Percentiles rank a stretch among this genome's conserved stretches.
These are phyloP conservation scores for Drosophila kepulauana DNA, from an alignment of 1,140 invertebrate genomes.

Conservation along the genomic window DNA sequence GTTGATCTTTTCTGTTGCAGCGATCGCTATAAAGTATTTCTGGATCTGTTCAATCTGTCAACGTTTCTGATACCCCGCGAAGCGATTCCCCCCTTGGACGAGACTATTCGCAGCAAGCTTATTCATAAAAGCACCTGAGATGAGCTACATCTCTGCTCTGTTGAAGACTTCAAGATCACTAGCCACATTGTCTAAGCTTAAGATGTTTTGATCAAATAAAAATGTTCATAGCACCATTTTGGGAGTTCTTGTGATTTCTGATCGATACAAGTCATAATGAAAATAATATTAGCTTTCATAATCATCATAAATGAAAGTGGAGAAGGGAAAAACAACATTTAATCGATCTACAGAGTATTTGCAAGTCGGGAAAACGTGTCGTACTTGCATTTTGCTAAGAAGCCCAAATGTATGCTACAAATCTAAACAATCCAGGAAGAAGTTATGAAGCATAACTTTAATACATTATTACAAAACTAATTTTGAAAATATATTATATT, in stretches of 20 bases:
- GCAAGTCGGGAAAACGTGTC: no score
- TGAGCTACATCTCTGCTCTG: not conserved
- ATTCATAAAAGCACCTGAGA: slow-evolving; percentile 60
- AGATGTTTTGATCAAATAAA: slow-evolving; percentile 1
- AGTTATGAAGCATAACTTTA: no score
- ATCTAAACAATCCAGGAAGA: no score
- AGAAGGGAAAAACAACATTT: not conserved
- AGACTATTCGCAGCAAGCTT: slow-evolving; percentile 86
- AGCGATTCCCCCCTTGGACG: slow-evolving; percentile 95
- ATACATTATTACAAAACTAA: no score
- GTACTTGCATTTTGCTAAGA: not conserved
- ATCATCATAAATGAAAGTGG: no score
- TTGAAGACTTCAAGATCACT: not conserved
- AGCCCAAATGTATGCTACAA: slow-evolving; percentile 6
- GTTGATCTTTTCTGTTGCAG: slow-evolving; percentile 86
- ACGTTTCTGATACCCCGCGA: slow-evolving; percentile 97
- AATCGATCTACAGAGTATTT: not conserved
- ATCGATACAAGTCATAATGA: no score
- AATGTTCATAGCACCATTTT: not conserved
- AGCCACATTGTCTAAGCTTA: not conserved
- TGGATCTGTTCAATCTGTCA: slow-evolving; percentile 98
- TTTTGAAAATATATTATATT: no score
- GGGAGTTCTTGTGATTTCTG: not conserved
- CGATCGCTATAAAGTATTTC: slow-evolving; percentile 99
- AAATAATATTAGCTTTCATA: no score